Evolutionary conservation across 2,113 vertebrate species (phyloP).

Genomic region (Passer montanus): DNA sequence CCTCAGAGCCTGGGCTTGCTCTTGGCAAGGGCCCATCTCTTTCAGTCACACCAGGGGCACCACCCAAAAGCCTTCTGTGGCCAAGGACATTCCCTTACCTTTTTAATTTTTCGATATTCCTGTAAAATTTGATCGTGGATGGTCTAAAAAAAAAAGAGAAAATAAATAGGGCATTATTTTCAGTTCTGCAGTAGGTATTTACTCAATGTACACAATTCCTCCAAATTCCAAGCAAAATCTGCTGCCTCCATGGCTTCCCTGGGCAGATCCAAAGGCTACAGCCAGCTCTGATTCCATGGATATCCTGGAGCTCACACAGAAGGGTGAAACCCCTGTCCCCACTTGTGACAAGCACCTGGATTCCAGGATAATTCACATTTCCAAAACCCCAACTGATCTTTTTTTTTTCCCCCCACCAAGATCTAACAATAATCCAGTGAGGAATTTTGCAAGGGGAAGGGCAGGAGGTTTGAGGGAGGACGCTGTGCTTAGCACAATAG

Average conservation of each 20-base stretch:
- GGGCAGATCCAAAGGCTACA: fast-evolving
- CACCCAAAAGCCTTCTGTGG: background rate
- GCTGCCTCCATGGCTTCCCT: fast-evolving
- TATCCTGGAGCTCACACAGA: background rate
- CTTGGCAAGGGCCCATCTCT: background rate
- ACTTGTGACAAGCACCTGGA: background rate
- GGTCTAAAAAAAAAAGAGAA: slow-evolving; percentile 73
- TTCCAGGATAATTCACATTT: background rate
- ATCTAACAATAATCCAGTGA: background rate
- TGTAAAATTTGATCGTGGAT: slow-evolving; percentile 97
- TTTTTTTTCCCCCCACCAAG: fast-evolving
- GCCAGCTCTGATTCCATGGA: background rate
- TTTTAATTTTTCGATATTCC: slow-evolving; percentile 98
- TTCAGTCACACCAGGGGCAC: background rate
- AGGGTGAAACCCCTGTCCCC: background rate
- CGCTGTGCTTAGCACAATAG: background rate
- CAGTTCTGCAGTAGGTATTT: background rate
- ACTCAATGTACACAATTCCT: fast-evolving
- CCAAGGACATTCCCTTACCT: slow-evolving; percentile 71
- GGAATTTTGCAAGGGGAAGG: background rate
- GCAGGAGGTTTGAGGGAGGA: background rate
- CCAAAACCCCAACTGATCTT: background rate
- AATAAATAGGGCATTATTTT: background rate
- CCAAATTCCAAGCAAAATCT: background rate
- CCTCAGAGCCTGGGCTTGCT: background rate